Percentiles rank a stretch among this genome's conserved stretches.
phyloP scores from a whole-genome alignment of 2,888 invertebrate species.

The Conistra vaccinii region DNA sequence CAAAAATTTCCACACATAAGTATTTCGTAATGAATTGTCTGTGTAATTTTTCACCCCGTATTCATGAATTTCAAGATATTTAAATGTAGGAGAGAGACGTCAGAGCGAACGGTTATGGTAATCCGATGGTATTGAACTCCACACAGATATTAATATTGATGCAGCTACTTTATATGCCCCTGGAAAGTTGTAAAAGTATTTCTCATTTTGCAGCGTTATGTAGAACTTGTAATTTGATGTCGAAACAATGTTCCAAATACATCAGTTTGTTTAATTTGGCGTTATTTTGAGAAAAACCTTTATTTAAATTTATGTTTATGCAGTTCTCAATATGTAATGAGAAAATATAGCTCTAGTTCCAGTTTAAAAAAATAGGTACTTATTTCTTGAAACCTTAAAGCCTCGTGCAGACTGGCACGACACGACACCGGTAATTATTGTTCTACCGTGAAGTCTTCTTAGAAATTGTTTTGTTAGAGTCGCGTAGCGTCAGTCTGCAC shows the following conservation, averaged over 20 bases:
- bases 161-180: slow-evolving; percentile 44
- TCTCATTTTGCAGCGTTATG: slow-evolving; percentile 48
- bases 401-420: too few species aligned
- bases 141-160: slow-evolving; percentile 60
- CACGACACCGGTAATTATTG: too few species aligned
- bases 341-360: neutral
- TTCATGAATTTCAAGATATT: slow-evolving; percentile 76
- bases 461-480: too few species aligned
- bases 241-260: slow-evolving; percentile 12
- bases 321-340: too few species aligned
- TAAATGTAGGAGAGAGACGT: slow-evolving; percentile 75
- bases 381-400: neutral
- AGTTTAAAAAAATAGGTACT: neutral
- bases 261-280: neutral
- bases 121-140: slow-evolving; percentile 74
- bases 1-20: slow-evolving; percentile 15
- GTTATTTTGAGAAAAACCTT: neutral
- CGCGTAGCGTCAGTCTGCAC: too few species aligned
- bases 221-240: slow-evolving; percentile 22
- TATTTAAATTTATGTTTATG: neutral
- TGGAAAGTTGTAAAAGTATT: slow-evolving; percentile 46
- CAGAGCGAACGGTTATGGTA: slow-evolving; percentile 78
- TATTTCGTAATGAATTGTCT: slow-evolving; percentile 45
- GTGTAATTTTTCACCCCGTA: slow-evolving; percentile 56
- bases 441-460: too few species aligned